Evolutionary conservation across 2,113 vertebrate genomes (phyloP).

Genomic region (Oplegnathus fasciatus): DNA sequence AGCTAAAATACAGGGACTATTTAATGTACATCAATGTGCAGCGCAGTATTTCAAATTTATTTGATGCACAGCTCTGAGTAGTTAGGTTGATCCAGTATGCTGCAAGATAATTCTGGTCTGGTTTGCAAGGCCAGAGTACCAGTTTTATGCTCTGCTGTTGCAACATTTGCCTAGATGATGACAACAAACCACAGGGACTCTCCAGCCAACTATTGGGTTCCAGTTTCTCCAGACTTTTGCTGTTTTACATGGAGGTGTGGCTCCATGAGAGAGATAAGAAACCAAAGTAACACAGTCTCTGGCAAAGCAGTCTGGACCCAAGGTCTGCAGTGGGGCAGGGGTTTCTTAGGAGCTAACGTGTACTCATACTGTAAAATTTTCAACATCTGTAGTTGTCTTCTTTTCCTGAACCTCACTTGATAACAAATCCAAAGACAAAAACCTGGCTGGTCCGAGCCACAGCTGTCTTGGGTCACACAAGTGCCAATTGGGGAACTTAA

Average conservation of each 20-base stretch:
- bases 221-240: conserved; percentile 5
- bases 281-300: conserved; percentile 3
- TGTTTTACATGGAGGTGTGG: conserved; percentile 18
- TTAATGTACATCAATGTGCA: too few species aligned
- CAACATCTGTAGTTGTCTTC: conserved; percentile 18
- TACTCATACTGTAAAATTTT: neutral
- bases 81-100: too few species aligned
- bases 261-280: conserved; percentile 36
- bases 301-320: conserved; percentile 38
- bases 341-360: conserved; percentile 7
- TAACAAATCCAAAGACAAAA: neutral
- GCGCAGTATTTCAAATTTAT: too few species aligned
- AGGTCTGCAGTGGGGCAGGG: conserved; percentile 33
- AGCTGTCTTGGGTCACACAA: conserved; percentile 17
- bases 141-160: neutral
- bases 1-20: neutral
- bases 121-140: neutral
- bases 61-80: too few species aligned
- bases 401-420: neutral
- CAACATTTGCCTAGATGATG: neutral
- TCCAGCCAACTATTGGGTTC: neutral
- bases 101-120: too few species aligned
- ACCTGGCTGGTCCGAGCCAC: neutral
- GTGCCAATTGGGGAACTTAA: neutral
- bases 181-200: neutral